Percentiles rank a stretch among this genome's conserved stretches.
phyloP scores from a whole-genome alignment of 2,888 invertebrate species.

The Aporophyla nigra region DNA sequence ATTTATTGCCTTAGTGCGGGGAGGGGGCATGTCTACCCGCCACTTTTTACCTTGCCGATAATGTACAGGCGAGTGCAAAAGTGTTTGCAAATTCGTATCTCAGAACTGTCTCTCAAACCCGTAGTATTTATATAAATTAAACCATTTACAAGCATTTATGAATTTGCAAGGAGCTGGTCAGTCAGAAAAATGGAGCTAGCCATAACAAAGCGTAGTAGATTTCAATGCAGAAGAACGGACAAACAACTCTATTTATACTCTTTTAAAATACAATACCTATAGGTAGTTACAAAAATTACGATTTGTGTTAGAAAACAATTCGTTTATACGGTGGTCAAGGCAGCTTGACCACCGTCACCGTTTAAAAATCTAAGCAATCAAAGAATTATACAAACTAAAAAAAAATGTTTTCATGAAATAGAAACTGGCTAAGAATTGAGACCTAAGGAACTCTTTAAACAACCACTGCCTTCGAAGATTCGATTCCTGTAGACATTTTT shows the following conservation, averaged over 20 bases:
- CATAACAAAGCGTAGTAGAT: not conserved
- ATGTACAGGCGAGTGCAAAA: slow-evolving; percentile 51
- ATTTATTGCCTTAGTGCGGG: slow-evolving; percentile 80
- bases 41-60: slow-evolving; percentile 68
- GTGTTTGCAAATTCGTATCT: slow-evolving; percentile 25
- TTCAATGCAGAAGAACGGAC: not conserved
- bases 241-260: not conserved
- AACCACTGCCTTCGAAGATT: too few species aligned
- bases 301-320: not conserved
- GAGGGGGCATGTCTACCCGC: slow-evolving; percentile 69
- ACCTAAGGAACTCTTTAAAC: too few species aligned
- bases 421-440: too few species aligned
- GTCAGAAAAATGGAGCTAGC: not conserved
- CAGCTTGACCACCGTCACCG: too few species aligned
- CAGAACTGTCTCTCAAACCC: too few species aligned
- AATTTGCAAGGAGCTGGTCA: not conserved
- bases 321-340: not conserved
- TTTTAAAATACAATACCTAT: too few species aligned
- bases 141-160: not conserved
- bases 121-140: not conserved
- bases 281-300: too few species aligned
- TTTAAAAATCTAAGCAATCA: too few species aligned
- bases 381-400: too few species aligned
- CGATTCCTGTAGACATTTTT: too few species aligned
- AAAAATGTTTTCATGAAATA: too few species aligned